Base-by-base conservation (phyloP, 2,888 invertebrate genomes). In the Apamea sordens region DNA sequence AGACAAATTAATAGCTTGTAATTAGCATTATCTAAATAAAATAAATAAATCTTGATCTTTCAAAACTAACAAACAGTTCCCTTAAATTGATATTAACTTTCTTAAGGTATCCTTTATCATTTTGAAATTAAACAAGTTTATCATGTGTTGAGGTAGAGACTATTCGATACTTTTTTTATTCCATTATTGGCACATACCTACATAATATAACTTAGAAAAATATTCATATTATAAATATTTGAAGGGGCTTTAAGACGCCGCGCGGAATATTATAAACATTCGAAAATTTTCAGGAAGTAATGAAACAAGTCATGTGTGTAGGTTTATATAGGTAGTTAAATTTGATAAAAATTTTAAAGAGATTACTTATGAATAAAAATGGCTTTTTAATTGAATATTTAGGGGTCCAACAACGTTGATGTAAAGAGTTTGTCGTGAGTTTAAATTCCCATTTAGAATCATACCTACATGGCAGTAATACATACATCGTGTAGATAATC, bases 271-370 rank as follows among this genome's bases (percentile, higher is more conserved):
- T 89, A 89, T 90, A 89, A 93, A 92, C 93, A 93, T 93, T 95
- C 92, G 86, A 93, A 95, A 94, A 89, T 92, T 92, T 94, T 93
- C 93, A 92, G 92, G 79, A 94, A 91, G 88, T 93, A 92, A 93
- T 91, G 87, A 93, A 93, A 91, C 91, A 93, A 94, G 94, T 94
- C 95, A 93, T 93, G 94, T 94, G 90, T 90, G 90, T 92, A 94
- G 93, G 89, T 94, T 93, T 94, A 94, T 94, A 94, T 96, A 96
- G 96, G 94, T 97, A 97, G 96, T 94, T 93, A 93, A 95, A 95
- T 95, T 96, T 95, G 95, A 95, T 95, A 96, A 95, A 95, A 92
- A 77, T 96, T 96, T 96, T 95, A 95, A 96, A 94, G 93, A 95
- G 93, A 94, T 95, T 94, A 95, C 94, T 95, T 96, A 96, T 95